phyloP scores from a whole-genome alignment of 2,113 vertebrate species.

The Ailuropoda melanoleuca region DNA sequence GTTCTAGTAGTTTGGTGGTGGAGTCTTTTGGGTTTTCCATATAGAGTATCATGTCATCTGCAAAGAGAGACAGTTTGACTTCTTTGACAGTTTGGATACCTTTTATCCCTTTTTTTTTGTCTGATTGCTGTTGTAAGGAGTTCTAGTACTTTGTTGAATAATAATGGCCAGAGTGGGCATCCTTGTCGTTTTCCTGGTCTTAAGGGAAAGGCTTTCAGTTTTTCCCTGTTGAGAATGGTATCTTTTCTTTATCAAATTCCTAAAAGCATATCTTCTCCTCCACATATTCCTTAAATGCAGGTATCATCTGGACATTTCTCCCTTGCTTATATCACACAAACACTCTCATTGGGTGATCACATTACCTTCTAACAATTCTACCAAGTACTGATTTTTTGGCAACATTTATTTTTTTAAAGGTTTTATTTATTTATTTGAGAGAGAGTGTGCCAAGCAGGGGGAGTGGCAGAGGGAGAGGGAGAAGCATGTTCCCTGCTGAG shows the following conservation, averaged over 20 bases:
- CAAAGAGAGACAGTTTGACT: too few species aligned
- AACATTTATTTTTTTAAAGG: background rate
- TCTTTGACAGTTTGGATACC: too few species aligned
- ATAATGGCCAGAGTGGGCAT: too few species aligned
- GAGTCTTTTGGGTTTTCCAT: too few species aligned
- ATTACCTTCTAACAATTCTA: background rate
- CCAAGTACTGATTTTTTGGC: background rate
- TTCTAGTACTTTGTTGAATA: too few species aligned
- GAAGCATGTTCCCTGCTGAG: background rate
- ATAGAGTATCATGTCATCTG: too few species aligned
- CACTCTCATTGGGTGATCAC: background rate
- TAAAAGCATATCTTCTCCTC: background rate
- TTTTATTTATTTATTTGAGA: background rate
- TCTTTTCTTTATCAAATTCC: background rate
- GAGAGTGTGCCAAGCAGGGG: background rate
- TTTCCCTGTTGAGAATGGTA: too few species aligned
- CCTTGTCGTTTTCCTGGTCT: too few species aligned
- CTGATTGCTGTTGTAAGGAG: too few species aligned
- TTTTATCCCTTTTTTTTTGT: too few species aligned
- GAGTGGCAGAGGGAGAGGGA: background rate
- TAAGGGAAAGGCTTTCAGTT: too few species aligned
- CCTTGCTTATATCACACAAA: background rate
- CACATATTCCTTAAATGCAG: background rate
- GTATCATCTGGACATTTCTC: background rate
- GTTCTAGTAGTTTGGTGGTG: too few species aligned